A percentile compares a stretch with the other conserved stretches of the same genome.
phyloP scores from a whole-genome alignment of 2,888 invertebrate species.

The Protophormia terraenovae region DNA sequence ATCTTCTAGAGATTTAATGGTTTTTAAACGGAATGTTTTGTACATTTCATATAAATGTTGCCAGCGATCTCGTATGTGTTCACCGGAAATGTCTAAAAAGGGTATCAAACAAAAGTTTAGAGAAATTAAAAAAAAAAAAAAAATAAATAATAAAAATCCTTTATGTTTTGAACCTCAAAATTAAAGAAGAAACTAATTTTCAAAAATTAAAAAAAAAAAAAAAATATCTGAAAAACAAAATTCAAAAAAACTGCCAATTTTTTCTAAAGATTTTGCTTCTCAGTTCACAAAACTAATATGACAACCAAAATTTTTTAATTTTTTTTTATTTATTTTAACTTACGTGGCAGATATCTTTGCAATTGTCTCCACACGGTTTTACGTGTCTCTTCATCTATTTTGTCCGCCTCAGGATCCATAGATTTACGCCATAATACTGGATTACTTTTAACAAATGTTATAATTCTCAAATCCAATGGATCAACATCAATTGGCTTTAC shows the following conservation, averaged over 20 bases:
- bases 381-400: constrained; percentile 76
- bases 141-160: no score
- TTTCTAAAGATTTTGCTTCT: no score
- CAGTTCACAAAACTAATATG: no score
- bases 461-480: constrained; percentile 75
- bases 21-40: constrained; percentile 77
- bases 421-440: constrained; percentile 78
- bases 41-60: constrained; percentile 79
- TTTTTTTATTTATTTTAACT: constrained; percentile 4
- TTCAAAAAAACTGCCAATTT: no score
- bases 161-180: no score
- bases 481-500: constrained; percentile 75
- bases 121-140: no score
- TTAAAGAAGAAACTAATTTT: no score
- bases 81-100: constrained; percentile 68
- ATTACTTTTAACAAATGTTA: constrained; percentile 78
- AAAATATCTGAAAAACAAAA: no score
- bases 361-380: constrained; percentile 76
- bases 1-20: constrained; percentile 73
- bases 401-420: constrained; percentile 74
- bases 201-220: no score
- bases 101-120: no score
- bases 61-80: constrained; percentile 77
- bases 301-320: no score
- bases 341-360: constrained; percentile 75